These are phyloP conservation scores for Habroteleia sp. DNA, from an alignment of 2,888 invertebrate genomes.

Conservation along the genomic window DNA sequence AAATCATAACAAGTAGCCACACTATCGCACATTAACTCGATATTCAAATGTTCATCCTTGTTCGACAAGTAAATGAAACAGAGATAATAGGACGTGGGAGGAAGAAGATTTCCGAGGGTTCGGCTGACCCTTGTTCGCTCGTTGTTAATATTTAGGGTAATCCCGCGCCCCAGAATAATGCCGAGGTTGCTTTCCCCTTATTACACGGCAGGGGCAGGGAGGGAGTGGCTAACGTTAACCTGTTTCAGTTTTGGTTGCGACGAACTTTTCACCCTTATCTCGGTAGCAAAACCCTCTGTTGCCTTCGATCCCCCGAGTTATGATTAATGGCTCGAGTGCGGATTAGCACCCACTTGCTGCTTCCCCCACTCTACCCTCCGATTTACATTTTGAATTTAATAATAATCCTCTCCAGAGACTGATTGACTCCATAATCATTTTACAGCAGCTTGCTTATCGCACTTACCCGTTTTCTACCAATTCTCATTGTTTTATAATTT, in stretches of 20 bases:
- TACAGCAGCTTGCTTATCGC: conserved; percentile 40
- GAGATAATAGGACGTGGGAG: conserved; percentile 53
- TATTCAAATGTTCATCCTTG: conserved; percentile 56
- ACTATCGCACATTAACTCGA: conserved; percentile 42
- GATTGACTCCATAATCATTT: conserved; percentile 72
- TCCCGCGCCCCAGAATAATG: conserved; percentile 74
- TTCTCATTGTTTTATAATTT: background rate
- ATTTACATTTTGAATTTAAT: conserved; percentile 80
- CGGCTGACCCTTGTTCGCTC: conserved; percentile 75
- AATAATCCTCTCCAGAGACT: conserved; percentile 75
- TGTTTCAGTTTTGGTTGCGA: conserved; percentile 65
- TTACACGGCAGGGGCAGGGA: conserved; percentile 63
- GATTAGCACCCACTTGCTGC: conserved; percentile 79
- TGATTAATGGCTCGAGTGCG: conserved; percentile 80
- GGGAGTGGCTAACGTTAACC: conserved; percentile 69
- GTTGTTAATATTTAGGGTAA: conserved; percentile 79
- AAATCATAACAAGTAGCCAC: conserved; percentile 37
- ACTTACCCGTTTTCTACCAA: conserved; percentile 3
- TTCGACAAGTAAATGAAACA: conserved; percentile 56
- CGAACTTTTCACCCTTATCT: conserved; percentile 70
- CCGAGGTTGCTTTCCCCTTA: conserved; percentile 63
- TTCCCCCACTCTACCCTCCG: conserved; percentile 42
- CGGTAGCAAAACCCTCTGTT: conserved; percentile 40
- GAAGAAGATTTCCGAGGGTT: conserved; percentile 65
- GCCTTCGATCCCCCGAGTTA: conserved; percentile 72